These are phyloP conservation scores for Pissodes strobi DNA, from an alignment of 1,140 invertebrate genomes.

Conservation along the genomic window DNA sequence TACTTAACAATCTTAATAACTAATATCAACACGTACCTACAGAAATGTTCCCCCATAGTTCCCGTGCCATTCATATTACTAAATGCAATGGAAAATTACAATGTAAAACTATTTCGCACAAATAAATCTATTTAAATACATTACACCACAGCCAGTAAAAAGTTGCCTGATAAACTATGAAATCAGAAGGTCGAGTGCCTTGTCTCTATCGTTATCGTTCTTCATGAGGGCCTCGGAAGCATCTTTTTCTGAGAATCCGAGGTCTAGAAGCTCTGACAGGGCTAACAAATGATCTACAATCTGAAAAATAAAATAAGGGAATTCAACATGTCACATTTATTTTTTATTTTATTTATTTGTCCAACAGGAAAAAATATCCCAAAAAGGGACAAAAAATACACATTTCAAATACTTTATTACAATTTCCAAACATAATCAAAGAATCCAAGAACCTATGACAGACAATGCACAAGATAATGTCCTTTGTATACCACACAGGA, in stretches of 20 bases:
- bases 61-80: too few relatives aligned
- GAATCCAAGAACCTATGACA: too few relatives aligned
- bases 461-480: too few relatives aligned
- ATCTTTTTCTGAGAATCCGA: conserved; percentile 79
- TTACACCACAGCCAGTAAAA: conserved; percentile 43
- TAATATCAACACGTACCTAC: too few relatives aligned
- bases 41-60: too few relatives aligned
- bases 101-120: too few relatives aligned
- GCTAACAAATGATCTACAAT: conserved; percentile 71
- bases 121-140: conserved; percentile 11
- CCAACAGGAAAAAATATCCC: too few relatives aligned
- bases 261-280: conserved; percentile 73
- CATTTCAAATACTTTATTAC: background rate
- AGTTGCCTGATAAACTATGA: conserved; percentile 58
- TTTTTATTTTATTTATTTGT: background rate
- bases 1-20: too few relatives aligned
- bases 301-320: conserved; percentile 59
- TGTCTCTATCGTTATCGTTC: conserved; percentile 81
- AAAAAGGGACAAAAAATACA: too few relatives aligned
- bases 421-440: too few relatives aligned
- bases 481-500: too few relatives aligned
- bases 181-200: conserved; percentile 82
- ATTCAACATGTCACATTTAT: background rate
- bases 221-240: conserved; percentile 75
- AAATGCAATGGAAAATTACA: too few relatives aligned